Evolutionary conservation across 2,113 vertebrate genomes (phyloP).

Genomic region (Podarcis raffonei): DNA sequence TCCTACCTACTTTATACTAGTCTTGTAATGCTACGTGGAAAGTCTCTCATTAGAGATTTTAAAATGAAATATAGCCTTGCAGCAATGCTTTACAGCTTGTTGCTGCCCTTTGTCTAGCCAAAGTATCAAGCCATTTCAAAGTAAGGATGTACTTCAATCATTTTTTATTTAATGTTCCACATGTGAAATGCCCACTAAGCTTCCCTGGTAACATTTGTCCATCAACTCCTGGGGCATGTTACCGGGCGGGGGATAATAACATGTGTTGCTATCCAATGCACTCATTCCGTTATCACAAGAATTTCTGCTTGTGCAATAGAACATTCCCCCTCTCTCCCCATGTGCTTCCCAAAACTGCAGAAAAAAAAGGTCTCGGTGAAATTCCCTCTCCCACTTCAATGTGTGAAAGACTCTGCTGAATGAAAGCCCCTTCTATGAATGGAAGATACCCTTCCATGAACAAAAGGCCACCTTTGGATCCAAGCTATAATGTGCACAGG

Average conservation of each 20-base stretch:
- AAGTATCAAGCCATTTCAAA: constrained; percentile 61
- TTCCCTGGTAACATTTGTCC: not conserved
- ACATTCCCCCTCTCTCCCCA: too few relatives aligned
- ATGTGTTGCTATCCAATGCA: too few relatives aligned
- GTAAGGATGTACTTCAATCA: constrained; percentile 52
- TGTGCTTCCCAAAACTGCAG: not conserved
- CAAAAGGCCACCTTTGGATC: not conserved
- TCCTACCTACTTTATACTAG: constrained; percentile 5
- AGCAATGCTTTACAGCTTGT: constrained; percentile 15
- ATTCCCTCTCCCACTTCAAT: not conserved
- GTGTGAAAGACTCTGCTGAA: not conserved
- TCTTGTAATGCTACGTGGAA: constrained; percentile 6
- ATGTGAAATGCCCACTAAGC: not conserved
- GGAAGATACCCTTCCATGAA: not conserved
- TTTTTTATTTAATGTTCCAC: constrained; percentile 43
- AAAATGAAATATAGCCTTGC: constrained; percentile 29
- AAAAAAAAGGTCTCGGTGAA: not conserved
- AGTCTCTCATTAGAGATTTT: constrained; percentile 14
- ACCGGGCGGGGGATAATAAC: not conserved
- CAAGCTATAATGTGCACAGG: not conserved
- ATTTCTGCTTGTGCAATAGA: too few relatives aligned
- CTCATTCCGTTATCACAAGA: too few relatives aligned
- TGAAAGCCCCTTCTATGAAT: not conserved
- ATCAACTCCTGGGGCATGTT: not conserved
- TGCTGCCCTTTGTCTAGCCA: constrained; percentile 42